These are phyloP conservation scores for Pseudanteris insignis DNA, from an alignment of 2,888 invertebrate genomes.

Conservation along the genomic window DNA sequence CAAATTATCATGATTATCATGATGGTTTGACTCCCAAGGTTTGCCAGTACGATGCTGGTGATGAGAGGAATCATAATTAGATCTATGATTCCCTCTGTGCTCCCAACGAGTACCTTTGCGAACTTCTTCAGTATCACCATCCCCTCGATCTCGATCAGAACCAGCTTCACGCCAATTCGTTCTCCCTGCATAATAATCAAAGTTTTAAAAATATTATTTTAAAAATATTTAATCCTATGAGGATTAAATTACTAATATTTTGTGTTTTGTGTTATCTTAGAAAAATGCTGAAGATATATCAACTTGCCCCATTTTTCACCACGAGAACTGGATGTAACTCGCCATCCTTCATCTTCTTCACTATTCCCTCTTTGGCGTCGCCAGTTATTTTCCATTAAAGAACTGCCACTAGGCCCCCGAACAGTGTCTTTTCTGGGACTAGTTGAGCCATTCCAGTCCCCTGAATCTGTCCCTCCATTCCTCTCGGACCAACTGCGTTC, in stretches of 20 bases:
- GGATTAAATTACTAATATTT: not conserved
- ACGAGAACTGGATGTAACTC: slow-evolving; percentile 63
- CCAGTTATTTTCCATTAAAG: slow-evolving; percentile 67
- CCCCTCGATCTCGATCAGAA: slow-evolving; percentile 58
- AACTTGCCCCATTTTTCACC: slow-evolving; percentile 70
- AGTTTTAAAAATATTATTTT: not conserved
- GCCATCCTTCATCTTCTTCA: slow-evolving; percentile 70
- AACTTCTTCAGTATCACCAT: slow-evolving; percentile 57
- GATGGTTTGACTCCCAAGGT: slow-evolving; percentile 64
- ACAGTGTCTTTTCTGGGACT: slow-evolving; percentile 71
- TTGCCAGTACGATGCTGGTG: slow-evolving; percentile 60
- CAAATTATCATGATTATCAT: slow-evolving; percentile 67
- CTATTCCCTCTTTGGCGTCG: slow-evolving; percentile 67
- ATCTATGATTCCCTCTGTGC: slow-evolving; percentile 60
- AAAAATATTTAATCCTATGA: not conserved
- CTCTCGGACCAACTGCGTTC: slow-evolving; percentile 70
- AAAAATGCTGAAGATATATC: no score
- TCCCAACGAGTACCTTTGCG: slow-evolving; percentile 60
- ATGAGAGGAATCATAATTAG: slow-evolving; percentile 59
- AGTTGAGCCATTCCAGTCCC: slow-evolving; percentile 69
- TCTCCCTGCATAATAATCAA: slow-evolving; percentile 51
- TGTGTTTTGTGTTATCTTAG: not conserved
- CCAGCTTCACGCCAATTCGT: slow-evolving; percentile 68
- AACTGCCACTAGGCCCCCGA: slow-evolving; percentile 64
- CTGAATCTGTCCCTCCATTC: slow-evolving; percentile 68